Evolutionary conservation across 2,113 vertebrate species (phyloP).

Genomic region (Pachypanchax playfairii): DNA sequence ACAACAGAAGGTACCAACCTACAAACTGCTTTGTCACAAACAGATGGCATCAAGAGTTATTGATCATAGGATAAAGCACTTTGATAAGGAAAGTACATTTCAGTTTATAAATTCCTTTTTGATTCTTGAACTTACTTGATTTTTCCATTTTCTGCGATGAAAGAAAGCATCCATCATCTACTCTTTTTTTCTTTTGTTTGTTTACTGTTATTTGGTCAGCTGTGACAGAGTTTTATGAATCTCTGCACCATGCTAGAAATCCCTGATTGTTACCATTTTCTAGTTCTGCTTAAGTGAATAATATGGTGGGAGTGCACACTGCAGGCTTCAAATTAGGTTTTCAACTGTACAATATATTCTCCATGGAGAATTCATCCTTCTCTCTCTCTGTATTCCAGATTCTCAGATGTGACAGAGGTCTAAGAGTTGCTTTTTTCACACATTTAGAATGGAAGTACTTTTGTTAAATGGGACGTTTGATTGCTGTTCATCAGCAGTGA

Average conservation of each 20-base stretch:
- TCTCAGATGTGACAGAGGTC: conserved; percentile 42
- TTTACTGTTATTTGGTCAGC: conserved; percentile 56
- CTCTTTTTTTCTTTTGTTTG: conserved; percentile 24
- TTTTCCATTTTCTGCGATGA: conserved; percentile 32
- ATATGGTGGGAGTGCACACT: conserved; percentile 46
- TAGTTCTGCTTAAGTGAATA: conserved; percentile 48
- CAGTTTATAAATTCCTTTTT: neutral
- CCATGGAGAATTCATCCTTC: conserved; percentile 51
- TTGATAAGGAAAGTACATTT: conserved; percentile 30
- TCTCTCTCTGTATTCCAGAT: conserved; percentile 43
- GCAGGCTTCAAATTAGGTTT: conserved; percentile 62
- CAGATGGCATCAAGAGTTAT: conserved; percentile 3
- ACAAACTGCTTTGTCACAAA: neutral
- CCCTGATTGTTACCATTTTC: conserved; percentile 58
- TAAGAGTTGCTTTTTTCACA: conserved; percentile 29
- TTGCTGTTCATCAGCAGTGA: conserved; percentile 15
- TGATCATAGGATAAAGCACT: conserved; percentile 10
- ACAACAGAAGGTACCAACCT: neutral
- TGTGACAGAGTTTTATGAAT: conserved; percentile 54
- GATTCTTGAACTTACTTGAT: conserved; percentile 13
- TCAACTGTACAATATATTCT: conserved; percentile 55
- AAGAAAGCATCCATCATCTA: conserved; percentile 49
- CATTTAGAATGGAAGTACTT: conserved; percentile 22
- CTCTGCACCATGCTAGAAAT: conserved; percentile 50
- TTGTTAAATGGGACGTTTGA: conserved; percentile 26